phyloP scores from a whole-genome alignment of 2,113 vertebrate genomes.

The Genyomyrus donnyi region DNA sequence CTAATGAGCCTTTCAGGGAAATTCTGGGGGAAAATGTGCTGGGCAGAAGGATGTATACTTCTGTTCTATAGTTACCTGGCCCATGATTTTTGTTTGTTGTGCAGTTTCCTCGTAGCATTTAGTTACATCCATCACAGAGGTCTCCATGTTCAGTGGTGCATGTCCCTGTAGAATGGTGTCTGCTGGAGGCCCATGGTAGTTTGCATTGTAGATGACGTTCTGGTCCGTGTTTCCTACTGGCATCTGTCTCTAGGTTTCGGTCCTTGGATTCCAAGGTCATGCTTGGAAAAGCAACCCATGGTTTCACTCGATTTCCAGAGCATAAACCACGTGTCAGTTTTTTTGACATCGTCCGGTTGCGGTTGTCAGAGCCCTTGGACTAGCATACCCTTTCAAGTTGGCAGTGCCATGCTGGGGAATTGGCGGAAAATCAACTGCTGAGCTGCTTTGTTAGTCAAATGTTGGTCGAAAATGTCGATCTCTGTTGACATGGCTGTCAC shows the following conservation, averaged over 20 bases:
- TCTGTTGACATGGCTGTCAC: neutral
- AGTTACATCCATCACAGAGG: neutral
- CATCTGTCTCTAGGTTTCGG: neutral
- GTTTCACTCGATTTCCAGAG: neutral
- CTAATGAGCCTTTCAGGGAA: neutral
- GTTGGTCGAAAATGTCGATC: neutral
- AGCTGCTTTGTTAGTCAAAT: neutral
- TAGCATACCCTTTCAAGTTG: neutral
- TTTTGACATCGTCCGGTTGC: neutral
- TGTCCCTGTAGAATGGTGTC: neutral
- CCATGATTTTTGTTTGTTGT: neutral
- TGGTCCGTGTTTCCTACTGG: neutral
- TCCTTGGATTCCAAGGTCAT: neutral
- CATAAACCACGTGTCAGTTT: neutral
- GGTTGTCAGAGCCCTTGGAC: neutral
- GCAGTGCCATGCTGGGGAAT: neutral
- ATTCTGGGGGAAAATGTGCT: neutral
- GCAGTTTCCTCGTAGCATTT: neutral
- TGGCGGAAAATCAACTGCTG: neutral
- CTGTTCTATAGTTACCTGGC: neutral
- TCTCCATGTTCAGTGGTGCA: neutral
- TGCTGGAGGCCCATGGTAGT: neutral
- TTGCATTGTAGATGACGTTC: neutral
- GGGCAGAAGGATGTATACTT: neutral
- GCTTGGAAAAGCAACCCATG: neutral